A percentile compares a stretch with the other conserved stretches of the same genome.
Evolutionary conservation across 1,140 invertebrate genomes (phyloP).

Genomic region (Leucophenga varia): DNA sequence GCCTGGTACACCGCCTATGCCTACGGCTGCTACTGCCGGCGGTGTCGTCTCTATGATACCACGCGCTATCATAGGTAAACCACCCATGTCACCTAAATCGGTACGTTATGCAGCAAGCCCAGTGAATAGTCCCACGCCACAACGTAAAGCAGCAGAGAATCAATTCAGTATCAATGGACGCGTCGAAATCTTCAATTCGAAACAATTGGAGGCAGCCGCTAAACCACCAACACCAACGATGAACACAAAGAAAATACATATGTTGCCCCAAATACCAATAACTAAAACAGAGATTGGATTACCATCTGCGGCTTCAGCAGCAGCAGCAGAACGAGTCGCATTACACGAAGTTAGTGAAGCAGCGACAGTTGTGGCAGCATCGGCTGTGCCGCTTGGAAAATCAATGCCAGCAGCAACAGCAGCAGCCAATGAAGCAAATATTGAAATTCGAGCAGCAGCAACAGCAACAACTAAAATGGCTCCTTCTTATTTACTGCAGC

Average conservation of each 20-base stretch:
- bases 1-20: slow-evolving; percentile 1
- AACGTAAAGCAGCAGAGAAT: slow-evolving; percentile 12
- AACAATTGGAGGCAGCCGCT: slow-evolving; percentile 27
- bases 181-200: slow-evolving; percentile 51
- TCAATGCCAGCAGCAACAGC: slow-evolving; percentile 1
- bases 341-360: neutral
- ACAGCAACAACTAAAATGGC: neutral
- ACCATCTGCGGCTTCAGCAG: too few relatives aligned
- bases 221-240: slow-evolving; percentile 31
- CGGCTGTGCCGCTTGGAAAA: neutral
- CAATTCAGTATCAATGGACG: slow-evolving; percentile 39
- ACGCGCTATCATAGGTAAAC: slow-evolving; percentile 33
- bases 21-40: neutral
- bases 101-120: slow-evolving; percentile 12
- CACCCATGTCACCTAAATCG: slow-evolving; percentile 51
- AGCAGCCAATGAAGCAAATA: neutral
- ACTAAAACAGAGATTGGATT: slow-evolving; percentile 4
- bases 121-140: slow-evolving; percentile 3
- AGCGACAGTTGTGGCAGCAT: neutral
- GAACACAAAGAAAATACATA: slow-evolving; percentile 23
- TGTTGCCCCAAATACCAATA: neutral
- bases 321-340: too few relatives aligned
- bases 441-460: neutral
- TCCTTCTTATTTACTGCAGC: neutral
- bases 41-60: slow-evolving; percentile 30